Base-by-base conservation (phyloP, 2,888 invertebrate species). In the Latrodectus elegans region DNA sequence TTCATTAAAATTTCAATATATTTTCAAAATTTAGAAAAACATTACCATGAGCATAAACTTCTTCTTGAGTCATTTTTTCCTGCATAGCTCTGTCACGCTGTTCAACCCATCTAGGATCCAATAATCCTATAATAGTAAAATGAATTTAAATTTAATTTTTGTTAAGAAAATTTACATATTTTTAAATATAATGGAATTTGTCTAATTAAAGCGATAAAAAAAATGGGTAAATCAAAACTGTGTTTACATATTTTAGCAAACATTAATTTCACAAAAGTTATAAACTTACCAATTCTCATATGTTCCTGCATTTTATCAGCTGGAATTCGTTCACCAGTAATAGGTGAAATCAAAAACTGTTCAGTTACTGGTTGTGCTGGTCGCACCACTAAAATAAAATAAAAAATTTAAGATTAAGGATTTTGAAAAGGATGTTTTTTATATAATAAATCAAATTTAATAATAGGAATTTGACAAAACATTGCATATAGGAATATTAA, bases 81-180 rank as follows among this genome's bases (percentile, higher is more conserved):
- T 96, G 95, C n/a, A 97, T 95, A 90, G 97, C 96, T 90, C 98
- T 95, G 92, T 99, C 99, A 15, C 98, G 94, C 92, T 99, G 98
- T 92, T 99, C 99, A 89, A 99, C 96, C 98, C 99, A 99, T 91
- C 98, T 95, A 17, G 98, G 98, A 94, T 99, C 99, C 90, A 99
- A 93, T 90, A 99, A 93, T 22, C 98, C 98, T 92, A 89, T 60
- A 76, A 74, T n/a, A 17, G 10, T 38, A 38, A 68, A 22, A 68
- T 26, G 17, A 8, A 12, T 17, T n/a, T 17, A n/a, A n/a, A 14
- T 68, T 14, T 26, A 68, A 68, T 14, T 17, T 9, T 15, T 12
- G 68, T 8, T 17, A 15, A 14, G 55, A 55, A 4, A 55, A 0
- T 38, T 55, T 55, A 55, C 0, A 55, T 11, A 70, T 70, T 26